These are phyloP conservation scores for Campylorhamphus procurvoides DNA, from an alignment of 2,113 vertebrate genomes.

Conservation along the genomic window DNA sequence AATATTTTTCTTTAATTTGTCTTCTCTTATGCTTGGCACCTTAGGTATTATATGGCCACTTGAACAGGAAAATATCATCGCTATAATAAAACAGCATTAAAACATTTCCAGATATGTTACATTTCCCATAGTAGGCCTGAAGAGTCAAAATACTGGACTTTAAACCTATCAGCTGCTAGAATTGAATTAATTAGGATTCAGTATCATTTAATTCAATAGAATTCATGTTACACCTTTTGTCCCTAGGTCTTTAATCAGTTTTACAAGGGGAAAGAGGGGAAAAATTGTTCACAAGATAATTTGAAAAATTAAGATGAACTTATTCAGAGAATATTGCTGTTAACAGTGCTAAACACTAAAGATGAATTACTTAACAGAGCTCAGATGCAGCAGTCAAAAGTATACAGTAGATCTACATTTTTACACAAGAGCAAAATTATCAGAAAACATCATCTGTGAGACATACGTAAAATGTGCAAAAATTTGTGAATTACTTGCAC, in stretches of 20 bases:
- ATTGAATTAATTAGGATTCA: not conserved
- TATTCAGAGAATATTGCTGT: not conserved
- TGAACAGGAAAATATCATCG: not conserved
- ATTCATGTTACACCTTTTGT: not conserved
- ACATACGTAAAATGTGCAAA: not conserved
- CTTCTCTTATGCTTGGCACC: not conserved
- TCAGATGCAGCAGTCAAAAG: constrained; percentile 66
- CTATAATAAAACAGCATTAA: not conserved
- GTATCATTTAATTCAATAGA: not conserved
- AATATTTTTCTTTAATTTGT: not conserved
- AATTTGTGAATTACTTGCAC: not conserved
- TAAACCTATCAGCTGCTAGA: not conserved
- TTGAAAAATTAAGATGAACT: not conserved
- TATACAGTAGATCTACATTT: constrained; percentile 36
- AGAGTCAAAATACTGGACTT: not conserved
- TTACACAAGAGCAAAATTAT: not conserved
- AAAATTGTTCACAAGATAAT: not conserved
- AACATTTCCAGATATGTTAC: not conserved
- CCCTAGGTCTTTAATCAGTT: not conserved
- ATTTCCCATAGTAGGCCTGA: not conserved
- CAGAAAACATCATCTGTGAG: not conserved
- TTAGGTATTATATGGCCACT: not conserved
- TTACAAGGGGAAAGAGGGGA: not conserved
- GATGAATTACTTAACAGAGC: not conserved
- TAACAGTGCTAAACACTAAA: not conserved